Percentiles rank a stretch among this genome's conserved stretches.
phyloP scores from a whole-genome alignment of 2,797 vertebrate genomes.

The Aldrovandia affinis region DNA sequence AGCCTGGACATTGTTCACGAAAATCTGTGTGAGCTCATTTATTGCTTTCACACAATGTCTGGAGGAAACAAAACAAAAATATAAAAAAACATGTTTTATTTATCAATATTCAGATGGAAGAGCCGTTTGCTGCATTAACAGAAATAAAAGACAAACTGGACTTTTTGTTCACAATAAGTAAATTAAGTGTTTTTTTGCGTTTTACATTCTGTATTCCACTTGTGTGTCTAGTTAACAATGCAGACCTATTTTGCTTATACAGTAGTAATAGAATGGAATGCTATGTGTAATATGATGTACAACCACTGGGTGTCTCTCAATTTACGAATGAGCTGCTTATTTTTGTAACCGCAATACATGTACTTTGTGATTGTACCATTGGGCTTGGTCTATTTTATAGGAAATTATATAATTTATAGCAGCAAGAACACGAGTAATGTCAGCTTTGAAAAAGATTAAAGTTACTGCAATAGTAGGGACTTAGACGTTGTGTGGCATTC shows the following conservation, averaged over 20 bases:
- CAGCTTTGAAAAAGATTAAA: no score
- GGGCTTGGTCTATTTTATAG: not conserved
- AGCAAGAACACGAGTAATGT: not conserved
- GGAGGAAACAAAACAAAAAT: constrained; percentile 68
- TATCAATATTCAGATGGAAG: constrained; percentile 88
- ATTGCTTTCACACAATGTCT: constrained; percentile 73
- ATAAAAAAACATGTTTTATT: constrained; percentile 87
- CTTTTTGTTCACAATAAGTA: constrained; percentile 19
- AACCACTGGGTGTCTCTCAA: constrained; percentile 19
- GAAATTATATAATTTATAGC: not conserved
- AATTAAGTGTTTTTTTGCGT: not conserved
- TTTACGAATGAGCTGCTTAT: constrained; percentile 13
- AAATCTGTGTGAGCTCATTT: constrained; percentile 85
- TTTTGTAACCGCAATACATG: not conserved
- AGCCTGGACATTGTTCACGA: constrained; percentile 76
- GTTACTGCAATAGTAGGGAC: not conserved
- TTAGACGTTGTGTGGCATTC: not conserved
- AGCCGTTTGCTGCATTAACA: constrained; percentile 86
- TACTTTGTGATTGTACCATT: not conserved
- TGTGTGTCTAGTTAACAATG: not conserved
- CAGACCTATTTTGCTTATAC: not conserved
- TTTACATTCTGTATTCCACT: not conserved
- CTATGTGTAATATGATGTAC: not conserved
- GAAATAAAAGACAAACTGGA: constrained; percentile 44
- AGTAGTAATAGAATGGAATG: not conserved